These are phyloP conservation scores for Scaptomyza montana DNA, from an alignment of 1,140 invertebrate genomes.

Conservation along the genomic window DNA sequence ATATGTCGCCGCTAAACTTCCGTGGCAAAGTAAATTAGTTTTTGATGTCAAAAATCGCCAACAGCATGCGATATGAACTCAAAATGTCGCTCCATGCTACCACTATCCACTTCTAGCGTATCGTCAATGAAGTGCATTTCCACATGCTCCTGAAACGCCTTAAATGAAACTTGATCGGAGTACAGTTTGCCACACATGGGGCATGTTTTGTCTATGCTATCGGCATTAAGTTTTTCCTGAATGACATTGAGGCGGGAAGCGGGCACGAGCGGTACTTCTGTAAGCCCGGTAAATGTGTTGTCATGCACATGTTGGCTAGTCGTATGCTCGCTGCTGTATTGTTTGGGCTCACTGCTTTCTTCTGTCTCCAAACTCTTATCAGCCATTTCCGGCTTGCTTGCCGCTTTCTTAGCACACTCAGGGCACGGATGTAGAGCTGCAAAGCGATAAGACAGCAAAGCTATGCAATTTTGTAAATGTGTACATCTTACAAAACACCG, in stretches of 20 bases:
- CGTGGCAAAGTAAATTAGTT: conserved; percentile 58
- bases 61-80: conserved; percentile 80
- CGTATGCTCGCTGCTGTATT: conserved; percentile 27
- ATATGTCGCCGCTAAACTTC: conserved; percentile 38
- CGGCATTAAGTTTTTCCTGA: conserved; percentile 68
- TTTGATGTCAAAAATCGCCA: conserved; percentile 78
- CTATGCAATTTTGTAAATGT: background rate
- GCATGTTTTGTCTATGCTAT: conserved; percentile 83
- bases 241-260: conserved; percentile 57
- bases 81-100: conserved; percentile 71
- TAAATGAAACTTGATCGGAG: conserved; percentile 76
- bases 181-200: conserved; percentile 84
- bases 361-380: conserved; percentile 83
- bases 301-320: conserved; percentile 7
- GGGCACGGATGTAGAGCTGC: conserved; percentile 65
- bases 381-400: conserved; percentile 78
- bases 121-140: conserved; percentile 84
- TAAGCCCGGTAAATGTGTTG: conserved; percentile 19
- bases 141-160: conserved; percentile 84
- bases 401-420: conserved; percentile 67
- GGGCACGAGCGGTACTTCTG: conserved; percentile 2
- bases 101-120: conserved; percentile 44
- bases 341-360: conserved; percentile 54
- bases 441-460: background rate
- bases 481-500: background rate